Evolutionary conservation across 2,797 vertebrate genomes (phyloP).

Genomic region (Acanthis flammea): DNA sequence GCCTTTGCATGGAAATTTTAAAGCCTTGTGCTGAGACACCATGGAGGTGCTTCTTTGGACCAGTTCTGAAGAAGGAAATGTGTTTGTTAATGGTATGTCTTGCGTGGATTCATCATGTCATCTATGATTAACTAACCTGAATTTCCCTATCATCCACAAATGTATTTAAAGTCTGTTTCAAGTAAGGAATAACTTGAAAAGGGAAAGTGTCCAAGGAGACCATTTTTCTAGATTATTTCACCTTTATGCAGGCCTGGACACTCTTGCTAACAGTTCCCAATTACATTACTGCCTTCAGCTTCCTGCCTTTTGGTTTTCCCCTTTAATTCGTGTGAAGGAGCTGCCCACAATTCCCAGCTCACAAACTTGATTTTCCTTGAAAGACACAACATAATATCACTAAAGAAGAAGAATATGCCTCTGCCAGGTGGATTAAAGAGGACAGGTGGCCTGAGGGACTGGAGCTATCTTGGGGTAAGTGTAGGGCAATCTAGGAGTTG

Average conservation of each 20-base stretch:
- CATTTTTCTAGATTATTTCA: not conserved
- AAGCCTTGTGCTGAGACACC: not conserved
- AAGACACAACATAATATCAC: not conserved
- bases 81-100: not conserved
- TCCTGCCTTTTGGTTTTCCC: not conserved
- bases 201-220: not conserved
- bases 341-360: not conserved
- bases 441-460: not conserved
- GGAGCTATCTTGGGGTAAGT: not conserved
- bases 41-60: not conserved
- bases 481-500: not conserved
- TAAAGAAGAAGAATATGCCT: not conserved
- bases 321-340: not conserved
- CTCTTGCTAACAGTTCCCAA: fast-evolving
- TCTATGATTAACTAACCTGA: not conserved
- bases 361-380: not conserved
- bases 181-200: not conserved
- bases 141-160: not conserved
- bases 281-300: not conserved
- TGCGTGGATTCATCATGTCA: not conserved
- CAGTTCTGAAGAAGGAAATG: not conserved
- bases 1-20: not conserved
- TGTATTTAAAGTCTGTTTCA: not conserved
- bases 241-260: not conserved
- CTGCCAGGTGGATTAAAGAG: not conserved